Evolutionary conservation across 1,140 invertebrate species (phyloP).

Genomic region (Zaprionus taronus): DNA sequence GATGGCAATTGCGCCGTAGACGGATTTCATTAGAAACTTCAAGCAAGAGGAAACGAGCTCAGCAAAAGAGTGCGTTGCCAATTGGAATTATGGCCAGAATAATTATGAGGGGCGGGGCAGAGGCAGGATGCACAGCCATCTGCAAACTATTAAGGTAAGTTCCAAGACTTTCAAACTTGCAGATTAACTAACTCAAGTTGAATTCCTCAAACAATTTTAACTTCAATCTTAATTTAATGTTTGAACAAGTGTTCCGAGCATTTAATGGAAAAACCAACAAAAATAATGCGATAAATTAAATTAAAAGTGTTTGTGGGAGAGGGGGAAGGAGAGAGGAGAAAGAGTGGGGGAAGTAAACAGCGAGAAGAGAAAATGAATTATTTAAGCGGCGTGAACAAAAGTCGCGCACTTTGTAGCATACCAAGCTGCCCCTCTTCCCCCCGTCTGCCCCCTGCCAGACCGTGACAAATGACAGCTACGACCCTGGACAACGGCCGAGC

Average conservation of each 20-base stretch:
- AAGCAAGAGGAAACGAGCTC: not conserved
- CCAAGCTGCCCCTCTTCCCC: not conserved
- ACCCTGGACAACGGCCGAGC: slow-evolving; percentile 7
- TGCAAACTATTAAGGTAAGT: not conserved
- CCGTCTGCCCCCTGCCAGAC: not conserved
- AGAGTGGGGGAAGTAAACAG: not conserved
- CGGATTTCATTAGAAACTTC: slow-evolving; percentile 47
- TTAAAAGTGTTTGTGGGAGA: slow-evolving; percentile 29
- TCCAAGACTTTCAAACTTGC: not conserved
- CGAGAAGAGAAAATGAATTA: slow-evolving; percentile 22
- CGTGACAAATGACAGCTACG: slow-evolving; percentile 56
- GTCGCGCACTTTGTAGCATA: slow-evolving; percentile 13
- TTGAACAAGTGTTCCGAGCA: slow-evolving; percentile 37
- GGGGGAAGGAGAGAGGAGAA: not conserved
- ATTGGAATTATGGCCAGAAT: not conserved
- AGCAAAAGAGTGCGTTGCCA: not conserved
- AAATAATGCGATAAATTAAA: slow-evolving; percentile 26
- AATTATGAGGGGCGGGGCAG: not conserved
- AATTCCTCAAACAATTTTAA: not conserved
- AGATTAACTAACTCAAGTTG: slow-evolving; percentile 26
- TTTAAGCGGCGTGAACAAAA: slow-evolving; percentile 29
- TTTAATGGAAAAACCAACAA: slow-evolving; percentile 13
- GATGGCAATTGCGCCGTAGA: slow-evolving; percentile 41
- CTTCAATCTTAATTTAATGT: slow-evolving; percentile 6
- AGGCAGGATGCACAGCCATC: not conserved